phyloP scores from a whole-genome alignment of 2,888 invertebrate genomes.

The Camptogramma bilineatum region DNA sequence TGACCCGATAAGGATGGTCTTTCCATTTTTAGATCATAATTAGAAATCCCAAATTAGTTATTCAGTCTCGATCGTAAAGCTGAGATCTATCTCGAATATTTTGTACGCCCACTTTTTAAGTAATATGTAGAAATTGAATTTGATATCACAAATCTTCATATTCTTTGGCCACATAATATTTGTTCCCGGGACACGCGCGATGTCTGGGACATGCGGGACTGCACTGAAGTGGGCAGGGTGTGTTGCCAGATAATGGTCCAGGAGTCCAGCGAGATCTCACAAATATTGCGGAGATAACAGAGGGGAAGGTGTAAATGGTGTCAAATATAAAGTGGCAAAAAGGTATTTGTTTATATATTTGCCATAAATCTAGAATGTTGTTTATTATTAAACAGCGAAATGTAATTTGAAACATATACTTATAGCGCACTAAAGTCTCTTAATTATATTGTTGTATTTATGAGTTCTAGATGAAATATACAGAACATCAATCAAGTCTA shows the following conservation, averaged over 20 bases:
- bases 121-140: slow-evolving; percentile 19
- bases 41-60: neutral
- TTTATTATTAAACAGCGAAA: too few relatives aligned
- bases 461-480: too few relatives aligned
- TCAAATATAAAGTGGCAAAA: too few relatives aligned
- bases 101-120: slow-evolving; percentile 20
- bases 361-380: too few relatives aligned
- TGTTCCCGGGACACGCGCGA: slow-evolving; percentile 6
- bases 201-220: slow-evolving; percentile 8
- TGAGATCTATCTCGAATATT: slow-evolving; percentile 12
- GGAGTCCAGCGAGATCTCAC: neutral
- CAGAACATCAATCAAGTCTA: too few relatives aligned
- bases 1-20: neutral
- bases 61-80: slow-evolving; percentile 1
- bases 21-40: slow-evolving; percentile 23
- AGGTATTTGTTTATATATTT: too few relatives aligned
- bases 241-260: slow-evolving; percentile 12
- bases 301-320: neutral
- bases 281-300: neutral
- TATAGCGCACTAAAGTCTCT: too few relatives aligned
- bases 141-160: slow-evolving; percentile 11
- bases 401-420: too few relatives aligned
- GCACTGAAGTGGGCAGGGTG: slow-evolving; percentile 16
- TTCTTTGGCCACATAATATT: slow-evolving; percentile 12
- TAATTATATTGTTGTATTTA: too few relatives aligned